These are phyloP conservation scores for Eupleurogrammus muticus DNA, from an alignment of 2,797 vertebrate species.

Conservation along the genomic window DNA sequence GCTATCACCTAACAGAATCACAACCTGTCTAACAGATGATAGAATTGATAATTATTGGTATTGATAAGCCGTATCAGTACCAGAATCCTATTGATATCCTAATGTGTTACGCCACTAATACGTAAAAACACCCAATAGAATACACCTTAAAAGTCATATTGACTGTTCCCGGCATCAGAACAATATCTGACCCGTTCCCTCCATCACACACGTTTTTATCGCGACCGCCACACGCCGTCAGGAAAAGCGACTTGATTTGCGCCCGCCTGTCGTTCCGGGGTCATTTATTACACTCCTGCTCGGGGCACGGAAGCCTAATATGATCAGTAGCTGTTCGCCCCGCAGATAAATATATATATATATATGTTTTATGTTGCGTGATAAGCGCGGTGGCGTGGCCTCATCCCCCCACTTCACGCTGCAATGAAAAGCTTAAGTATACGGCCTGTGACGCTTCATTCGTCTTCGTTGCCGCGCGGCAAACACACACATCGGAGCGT, in stretches of 20 bases:
- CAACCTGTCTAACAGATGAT: too few species aligned
- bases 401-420: background rate
- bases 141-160: constrained; percentile 17
- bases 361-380: constrained; percentile 10
- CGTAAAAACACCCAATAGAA: too few species aligned
- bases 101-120: too few species aligned
- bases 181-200: constrained; percentile 36
- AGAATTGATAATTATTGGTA: too few species aligned
- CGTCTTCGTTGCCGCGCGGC: background rate
- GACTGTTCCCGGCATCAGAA: constrained; percentile 32
- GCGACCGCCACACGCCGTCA: constrained; percentile 22
- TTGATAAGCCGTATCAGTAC: too few species aligned
- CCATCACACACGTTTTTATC: constrained; percentile 53
- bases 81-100: too few species aligned
- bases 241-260: constrained; percentile 59
- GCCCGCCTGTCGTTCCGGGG: constrained; percentile 20
- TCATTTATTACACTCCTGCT: constrained; percentile 19
- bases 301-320: background rate
- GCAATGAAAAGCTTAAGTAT: background rate
- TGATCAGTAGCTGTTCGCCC: constrained; percentile 1
- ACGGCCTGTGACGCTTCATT: background rate
- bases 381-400: background rate
- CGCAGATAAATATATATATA: constrained; percentile 3
- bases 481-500: constrained; percentile 11
- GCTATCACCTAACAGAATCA: too few species aligned